Evolutionary conservation across 2,113 vertebrate species (phyloP).

Genomic region (Hemicordylus capensis): DNA sequence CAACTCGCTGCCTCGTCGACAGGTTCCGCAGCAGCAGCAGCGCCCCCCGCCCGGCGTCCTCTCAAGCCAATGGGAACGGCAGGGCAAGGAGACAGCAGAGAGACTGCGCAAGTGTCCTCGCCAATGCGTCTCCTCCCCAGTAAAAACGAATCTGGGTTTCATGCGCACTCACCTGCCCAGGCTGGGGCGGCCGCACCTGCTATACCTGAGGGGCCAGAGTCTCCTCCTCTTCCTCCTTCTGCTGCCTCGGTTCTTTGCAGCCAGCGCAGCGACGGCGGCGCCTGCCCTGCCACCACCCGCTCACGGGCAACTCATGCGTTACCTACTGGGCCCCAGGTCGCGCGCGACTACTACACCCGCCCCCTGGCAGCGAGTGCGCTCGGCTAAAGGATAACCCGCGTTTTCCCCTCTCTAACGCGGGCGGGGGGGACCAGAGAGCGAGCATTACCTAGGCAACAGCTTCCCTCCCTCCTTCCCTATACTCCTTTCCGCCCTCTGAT

Average conservation of each 20-base stretch:
- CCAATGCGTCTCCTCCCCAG: not conserved
- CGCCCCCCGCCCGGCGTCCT: not conserved
- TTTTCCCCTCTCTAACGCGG: not conserved
- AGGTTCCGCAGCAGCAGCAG: not conserved
- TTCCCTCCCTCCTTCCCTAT: not conserved
- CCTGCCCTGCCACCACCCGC: conserved; percentile 18
- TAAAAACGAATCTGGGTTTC: not conserved
- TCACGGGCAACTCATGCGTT: not conserved
- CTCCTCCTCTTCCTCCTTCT: not conserved
- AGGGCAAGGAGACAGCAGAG: not conserved
- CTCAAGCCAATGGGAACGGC: too few relatives aligned
- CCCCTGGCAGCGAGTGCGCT: not conserved
- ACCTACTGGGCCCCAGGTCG: not conserved
- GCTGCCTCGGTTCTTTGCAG: not conserved
- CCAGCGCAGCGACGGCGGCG: conserved; percentile 6
- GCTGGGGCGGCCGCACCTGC: not conserved
- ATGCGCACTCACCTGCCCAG: conserved; percentile 50
- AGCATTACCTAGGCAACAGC: conserved; percentile 54
- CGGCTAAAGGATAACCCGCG: not conserved
- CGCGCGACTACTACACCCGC: not conserved
- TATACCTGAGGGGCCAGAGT: conserved; percentile 28
- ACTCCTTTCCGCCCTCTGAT: not conserved
- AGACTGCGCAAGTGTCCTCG: not conserved
- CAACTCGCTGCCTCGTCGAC: not conserved
- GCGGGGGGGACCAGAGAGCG: not conserved